These are phyloP conservation scores for Drosophila bocqueti DNA, from an alignment of 1,140 invertebrate genomes.

Conservation along the genomic window DNA sequence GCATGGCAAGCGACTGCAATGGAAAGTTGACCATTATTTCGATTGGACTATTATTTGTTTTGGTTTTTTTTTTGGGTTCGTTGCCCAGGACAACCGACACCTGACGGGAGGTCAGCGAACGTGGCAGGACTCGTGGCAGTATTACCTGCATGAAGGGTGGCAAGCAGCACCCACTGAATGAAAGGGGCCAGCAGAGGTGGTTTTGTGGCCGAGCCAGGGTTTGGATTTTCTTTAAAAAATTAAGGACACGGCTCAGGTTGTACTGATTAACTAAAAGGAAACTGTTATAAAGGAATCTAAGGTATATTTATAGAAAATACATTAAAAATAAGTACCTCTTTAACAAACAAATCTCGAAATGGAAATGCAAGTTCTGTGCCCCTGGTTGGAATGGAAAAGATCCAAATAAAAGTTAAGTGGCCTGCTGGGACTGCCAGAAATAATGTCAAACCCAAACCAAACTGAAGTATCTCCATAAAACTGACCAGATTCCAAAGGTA, in stretches of 20 bases:
- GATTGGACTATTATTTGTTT: constrained; percentile 2
- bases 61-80: constrained; percentile 20
- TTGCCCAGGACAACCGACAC: constrained; percentile 69
- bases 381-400: too few relatives aligned
- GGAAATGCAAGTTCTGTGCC: neutral
- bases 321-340: neutral
- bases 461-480: neutral
- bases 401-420: neutral
- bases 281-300: neutral
- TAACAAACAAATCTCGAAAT: too few relatives aligned
- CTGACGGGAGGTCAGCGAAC: constrained; percentile 30
- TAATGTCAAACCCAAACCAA: neutral
- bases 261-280: neutral
- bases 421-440: neutral
- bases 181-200: constrained; percentile 27
- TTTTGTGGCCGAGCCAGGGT: constrained; percentile 17
- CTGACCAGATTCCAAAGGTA: neutral
- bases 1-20: constrained; percentile 59
- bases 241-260: neutral
- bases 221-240: neutral
- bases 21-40: constrained; percentile 32
- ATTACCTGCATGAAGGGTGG: constrained; percentile 28
- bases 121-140: constrained; percentile 19
- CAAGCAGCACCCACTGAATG: constrained; percentile 42
- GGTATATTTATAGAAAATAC: too few relatives aligned